Base-by-base conservation (phyloP, 2,888 invertebrate genomes). In the Drosophila aldrichi region DNA sequence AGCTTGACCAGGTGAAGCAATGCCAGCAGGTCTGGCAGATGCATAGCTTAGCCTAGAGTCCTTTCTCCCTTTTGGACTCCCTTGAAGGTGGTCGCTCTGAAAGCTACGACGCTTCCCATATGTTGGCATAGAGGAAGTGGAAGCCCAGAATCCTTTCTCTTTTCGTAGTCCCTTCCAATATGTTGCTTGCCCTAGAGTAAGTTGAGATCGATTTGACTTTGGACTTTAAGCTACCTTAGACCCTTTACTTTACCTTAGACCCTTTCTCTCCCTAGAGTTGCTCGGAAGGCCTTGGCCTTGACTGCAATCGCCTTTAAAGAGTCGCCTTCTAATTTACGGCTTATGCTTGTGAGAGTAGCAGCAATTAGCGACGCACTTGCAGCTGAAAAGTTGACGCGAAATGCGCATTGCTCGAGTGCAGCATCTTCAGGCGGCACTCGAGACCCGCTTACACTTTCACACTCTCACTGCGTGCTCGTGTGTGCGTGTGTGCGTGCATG, bases 321-420 rank as follows among this genome's bases (percentile, higher is more conserved):
- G 6, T 20, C 32, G 12, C n/a, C 3, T 8, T 32, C 48, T 32
- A 32, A 32, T 49, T 32, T 20, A 20, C 34, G 7, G 49, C 49
- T 56, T 12, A 18, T n/a, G 2, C 12, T n/a, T 8, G 2, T 22
- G 43, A 41, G 25, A 25, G 62, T 22, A 44, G 48, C 41, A 43
- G 73, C 78, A 75, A 75, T 74, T 74, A 74, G 57, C 57, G 78
- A 55, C 20, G 22, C 56, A 38, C 56, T 46, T 40, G 54, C n/a
- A 38, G 18, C 29, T 32, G 36, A 56, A 77, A 77, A 69, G 41
- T 67, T 58, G 44, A 22, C 57, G 51, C 41, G 40, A 75, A 75
- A 75, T 67, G 78, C 51, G 58, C 76, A 78, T 73, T 51, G 22
- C 68, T 74, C 65, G 54, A 77, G 73, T 77, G 67, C 51, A 60